Base-by-base conservation (phyloP, 2,888 invertebrate species). In the Cataglyphis altisquamis region DNA sequence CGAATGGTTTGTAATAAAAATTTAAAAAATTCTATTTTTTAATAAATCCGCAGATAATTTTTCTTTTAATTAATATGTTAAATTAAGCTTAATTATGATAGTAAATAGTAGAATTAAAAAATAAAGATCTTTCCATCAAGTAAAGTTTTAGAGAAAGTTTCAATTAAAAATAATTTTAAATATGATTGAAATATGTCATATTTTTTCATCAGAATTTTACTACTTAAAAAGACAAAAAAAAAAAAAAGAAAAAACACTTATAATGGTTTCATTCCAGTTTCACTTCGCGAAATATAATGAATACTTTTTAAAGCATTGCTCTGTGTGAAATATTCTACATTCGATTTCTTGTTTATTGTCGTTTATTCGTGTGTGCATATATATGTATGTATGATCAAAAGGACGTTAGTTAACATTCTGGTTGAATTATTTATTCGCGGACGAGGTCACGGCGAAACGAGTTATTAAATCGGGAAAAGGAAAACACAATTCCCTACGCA, bases 401-500 rank as follows among this genome's bases (percentile, higher is more conserved):
- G 45, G 45, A 60, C 60, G 57, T 25, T 55, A 18, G n/a, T 67
- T 57, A 67, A 67, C 55, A 45, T 78, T 67, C 60, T 60, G 21
- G n/a, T 78, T 45, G 25, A 68, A 78, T 78, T 78, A 78, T 78
- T 78, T 78, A 78, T 78, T 60, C 57, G 60, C 60, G 48, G 67
- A 48, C 67, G 60, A 78, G 57, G 68, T 45, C 32, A 21, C 45
- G n/a, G 48, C 32, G 32, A 68, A 78, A 55, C 78, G 39, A 32
- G 67, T 45, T 68, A 57, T 67, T 67, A 64, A 67, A 45, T 60
- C 60, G 45, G 60, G 60, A 60, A 78, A 78, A 32, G 67, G 25
- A 78, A 78, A 60, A n/a, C 45, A 21, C 21, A 39, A 15, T 15
- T 41, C 32, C 18, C n/a, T 67, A 41, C 4, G 32, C 39, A n/a